These are phyloP conservation scores for Cantharis nigra DNA, from an alignment of 2,888 invertebrate species.

Conservation along the genomic window DNA sequence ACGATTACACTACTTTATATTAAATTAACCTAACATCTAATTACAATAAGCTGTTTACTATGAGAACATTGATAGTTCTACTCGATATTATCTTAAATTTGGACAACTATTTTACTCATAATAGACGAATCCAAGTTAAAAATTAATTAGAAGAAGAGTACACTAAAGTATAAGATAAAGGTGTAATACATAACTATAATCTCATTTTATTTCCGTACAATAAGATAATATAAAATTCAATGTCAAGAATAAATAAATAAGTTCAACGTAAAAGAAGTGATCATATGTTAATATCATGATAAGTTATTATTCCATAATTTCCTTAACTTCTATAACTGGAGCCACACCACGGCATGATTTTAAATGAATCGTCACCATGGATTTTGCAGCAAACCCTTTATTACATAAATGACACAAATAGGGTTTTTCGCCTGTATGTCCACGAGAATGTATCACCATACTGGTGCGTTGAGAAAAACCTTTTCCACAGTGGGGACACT, in stretches of 20 bases:
- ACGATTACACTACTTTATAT: neutral
- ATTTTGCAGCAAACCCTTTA: slow-evolving; percentile 50
- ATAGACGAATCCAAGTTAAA: neutral
- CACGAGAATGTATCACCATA: slow-evolving; percentile 31
- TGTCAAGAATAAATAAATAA: neutral
- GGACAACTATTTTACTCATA: neutral
- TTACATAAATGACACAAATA: slow-evolving; percentile 49
- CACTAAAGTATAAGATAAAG: neutral
- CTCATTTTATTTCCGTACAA: neutral
- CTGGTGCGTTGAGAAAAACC: slow-evolving; percentile 32
- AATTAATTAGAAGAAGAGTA: neutral
- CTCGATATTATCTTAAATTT: neutral
- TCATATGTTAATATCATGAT: neutral
- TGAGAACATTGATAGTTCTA: neutral
- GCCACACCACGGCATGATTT: slow-evolving; percentile 41
- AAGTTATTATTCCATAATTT: neutral
- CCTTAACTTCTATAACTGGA: neutral
- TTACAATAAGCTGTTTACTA: neutral
- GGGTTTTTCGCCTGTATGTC: slow-evolving; percentile 44
- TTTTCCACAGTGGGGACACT: slow-evolving; percentile 34
- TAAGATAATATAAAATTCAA: neutral
- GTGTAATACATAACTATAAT: neutral
- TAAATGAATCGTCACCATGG: slow-evolving; percentile 49
- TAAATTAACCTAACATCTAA: neutral
- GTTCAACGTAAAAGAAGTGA: neutral